A percentile compares a stretch with the other conserved stretches of the same genome.
Evolutionary conservation across 2,797 vertebrate genomes (phyloP).

Genomic region (Cephalopachus bancanus): DNA sequence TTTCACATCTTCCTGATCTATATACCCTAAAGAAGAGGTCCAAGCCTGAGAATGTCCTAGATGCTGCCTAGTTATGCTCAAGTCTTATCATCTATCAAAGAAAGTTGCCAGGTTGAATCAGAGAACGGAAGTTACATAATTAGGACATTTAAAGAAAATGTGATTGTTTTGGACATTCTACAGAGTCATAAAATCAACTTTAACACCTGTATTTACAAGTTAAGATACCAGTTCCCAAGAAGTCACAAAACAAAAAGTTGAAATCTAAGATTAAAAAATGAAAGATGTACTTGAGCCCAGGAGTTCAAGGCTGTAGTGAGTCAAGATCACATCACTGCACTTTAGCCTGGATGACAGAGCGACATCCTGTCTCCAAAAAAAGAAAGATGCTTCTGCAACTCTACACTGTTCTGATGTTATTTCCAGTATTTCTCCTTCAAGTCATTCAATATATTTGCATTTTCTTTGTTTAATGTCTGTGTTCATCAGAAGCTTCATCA

Average conservation of each 20-base stretch:
- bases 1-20: not conserved
- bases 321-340: too few species aligned
- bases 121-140: not conserved
- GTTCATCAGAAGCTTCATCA: not conserved
- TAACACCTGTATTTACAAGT: slow-evolving; percentile 16
- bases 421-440: slow-evolving; percentile 25
- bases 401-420: not conserved
- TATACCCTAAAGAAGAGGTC: not conserved
- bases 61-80: not conserved
- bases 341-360: too few species aligned
- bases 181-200: slow-evolving; percentile 3
- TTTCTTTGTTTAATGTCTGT: slow-evolving; percentile 36
- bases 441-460: not conserved
- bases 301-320: too few species aligned
- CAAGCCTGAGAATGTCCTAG: not conserved
- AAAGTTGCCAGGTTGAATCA: slow-evolving; percentile 33
- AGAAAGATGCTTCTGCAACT: not conserved
- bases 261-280: not conserved
- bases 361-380: too few species aligned
- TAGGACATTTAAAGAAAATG: slow-evolving; percentile 20
- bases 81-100: not conserved
- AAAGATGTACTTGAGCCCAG: too few species aligned
- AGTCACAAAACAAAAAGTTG: not conserved
- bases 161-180: not conserved
- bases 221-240: not conserved